Conservation (phyloP, 2,888 invertebrate species). For the Tipula lateralis region DNA sequence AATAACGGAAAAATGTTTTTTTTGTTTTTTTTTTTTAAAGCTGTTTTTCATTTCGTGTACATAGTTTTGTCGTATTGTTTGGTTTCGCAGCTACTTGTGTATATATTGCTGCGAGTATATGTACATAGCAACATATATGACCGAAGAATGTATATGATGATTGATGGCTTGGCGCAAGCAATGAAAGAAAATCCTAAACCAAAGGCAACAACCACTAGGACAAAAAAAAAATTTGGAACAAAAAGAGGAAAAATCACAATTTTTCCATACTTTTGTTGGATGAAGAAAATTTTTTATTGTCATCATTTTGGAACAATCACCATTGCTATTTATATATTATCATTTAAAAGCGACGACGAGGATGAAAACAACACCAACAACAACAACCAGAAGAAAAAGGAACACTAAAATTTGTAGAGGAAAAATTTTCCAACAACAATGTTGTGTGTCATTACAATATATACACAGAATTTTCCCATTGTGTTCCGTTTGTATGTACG, state of each 20-base stretch:
- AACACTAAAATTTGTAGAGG: constrained; percentile 3
- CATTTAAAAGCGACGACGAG: not conserved
- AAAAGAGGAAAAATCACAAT: not conserved
- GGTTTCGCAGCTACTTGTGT: not conserved
- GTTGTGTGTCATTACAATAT: not conserved
- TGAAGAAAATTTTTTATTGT: not conserved
- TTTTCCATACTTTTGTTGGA: not conserved
- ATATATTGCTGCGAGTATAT: not conserved
- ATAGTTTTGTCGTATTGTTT: constrained; percentile 1
- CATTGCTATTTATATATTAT: constrained; percentile 3
- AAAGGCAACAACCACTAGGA: not conserved
- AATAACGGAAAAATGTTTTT: not conserved
- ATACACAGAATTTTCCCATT: not conserved
- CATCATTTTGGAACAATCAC: constrained; percentile 19
- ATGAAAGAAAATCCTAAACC: not conserved
- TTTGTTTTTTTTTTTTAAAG: not conserved
- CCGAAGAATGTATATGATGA: not conserved
- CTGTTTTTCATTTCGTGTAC: not conserved
- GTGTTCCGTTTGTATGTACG: not conserved
- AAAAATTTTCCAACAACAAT: not conserved
- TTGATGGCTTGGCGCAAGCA: not conserved
- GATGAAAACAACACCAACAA: not conserved
- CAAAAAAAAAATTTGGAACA: not conserved
- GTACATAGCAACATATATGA: not conserved
- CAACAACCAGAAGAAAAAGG: not conserved